Conservation (phyloP, 2,888 invertebrate species). For the Pachycephus smyrnensis region DNA sequence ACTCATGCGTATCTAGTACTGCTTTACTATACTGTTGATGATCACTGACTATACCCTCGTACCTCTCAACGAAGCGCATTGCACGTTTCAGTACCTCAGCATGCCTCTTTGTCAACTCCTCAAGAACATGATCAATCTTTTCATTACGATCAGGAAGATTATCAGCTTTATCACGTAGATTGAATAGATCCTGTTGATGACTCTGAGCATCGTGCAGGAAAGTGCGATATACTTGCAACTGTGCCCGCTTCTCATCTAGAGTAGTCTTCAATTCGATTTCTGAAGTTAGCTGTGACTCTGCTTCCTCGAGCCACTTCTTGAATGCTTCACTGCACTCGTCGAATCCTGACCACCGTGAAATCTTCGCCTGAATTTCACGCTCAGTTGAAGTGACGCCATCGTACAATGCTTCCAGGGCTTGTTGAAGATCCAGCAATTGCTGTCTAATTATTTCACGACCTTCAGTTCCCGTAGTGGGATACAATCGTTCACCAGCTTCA, state of each 20-base stretch:
- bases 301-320: slow-evolving; percentile 81
- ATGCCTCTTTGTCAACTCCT: slow-evolving; percentile 79
- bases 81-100: slow-evolving; percentile 77
- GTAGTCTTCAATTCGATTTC: slow-evolving; percentile 87
- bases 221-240: slow-evolving; percentile 85
- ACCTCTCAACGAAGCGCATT: slow-evolving; percentile 83
- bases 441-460: slow-evolving; percentile 87
- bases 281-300: slow-evolving; percentile 80
- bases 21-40: slow-evolving; percentile 91
- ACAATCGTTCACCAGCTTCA: slow-evolving; percentile 89
- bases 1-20: slow-evolving; percentile 87
- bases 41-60: slow-evolving; percentile 88
- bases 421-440: slow-evolving; percentile 86
- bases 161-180: slow-evolving; percentile 83
- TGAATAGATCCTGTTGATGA: slow-evolving; percentile 87
- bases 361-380: slow-evolving; percentile 84
- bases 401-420: slow-evolving; percentile 83
- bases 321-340: slow-evolving; percentile 87
- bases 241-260: slow-evolving; percentile 90
- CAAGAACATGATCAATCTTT: slow-evolving; percentile 79
- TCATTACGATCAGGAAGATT: slow-evolving; percentile 84
- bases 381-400: slow-evolving; percentile 84
- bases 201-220: slow-evolving; percentile 85
- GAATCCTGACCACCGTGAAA: slow-evolving; percentile 90
- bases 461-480: slow-evolving; percentile 86